Conservation (phyloP, 1,140 invertebrate genomes). For the Drosophila bifasciata region DNA sequence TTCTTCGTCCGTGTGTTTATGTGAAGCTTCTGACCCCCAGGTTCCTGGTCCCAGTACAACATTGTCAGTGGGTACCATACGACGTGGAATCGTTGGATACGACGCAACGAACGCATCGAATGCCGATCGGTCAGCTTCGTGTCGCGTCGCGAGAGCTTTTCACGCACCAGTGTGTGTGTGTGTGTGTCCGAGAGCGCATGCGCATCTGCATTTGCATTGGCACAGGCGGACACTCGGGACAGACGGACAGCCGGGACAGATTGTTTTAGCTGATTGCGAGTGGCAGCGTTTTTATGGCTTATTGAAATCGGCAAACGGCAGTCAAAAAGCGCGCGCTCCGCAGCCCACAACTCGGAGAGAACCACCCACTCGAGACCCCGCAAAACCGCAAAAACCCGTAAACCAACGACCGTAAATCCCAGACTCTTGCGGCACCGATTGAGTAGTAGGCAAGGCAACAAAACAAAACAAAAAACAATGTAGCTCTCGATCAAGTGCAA, state of each 20-base stretch:
- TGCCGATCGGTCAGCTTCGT: conserved; percentile 6
- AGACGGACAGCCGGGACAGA: conserved; percentile 21
- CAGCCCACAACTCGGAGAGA: conserved; percentile 37
- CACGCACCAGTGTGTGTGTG: no score
- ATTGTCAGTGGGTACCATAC: conserved; percentile 34
- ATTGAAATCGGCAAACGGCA: conserved; percentile 64
- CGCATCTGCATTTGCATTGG: conserved; percentile 42
- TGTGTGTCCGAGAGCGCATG: conserved; percentile 49
- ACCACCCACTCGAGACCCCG: conserved; percentile 11
- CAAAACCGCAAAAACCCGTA: no score
- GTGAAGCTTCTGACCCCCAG: conserved; percentile 34
- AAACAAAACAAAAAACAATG: conserved; percentile 52
- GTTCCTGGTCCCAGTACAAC: conserved; percentile 23
- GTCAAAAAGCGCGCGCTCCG: conserved; percentile 69
- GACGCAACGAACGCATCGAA: conserved; percentile 19
- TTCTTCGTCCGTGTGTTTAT: conserved; percentile 9
- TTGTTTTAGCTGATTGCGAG: conserved; percentile 41
- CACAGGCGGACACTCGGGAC: conserved; percentile 1
- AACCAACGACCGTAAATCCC: no score
- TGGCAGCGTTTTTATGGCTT: conserved; percentile 63
- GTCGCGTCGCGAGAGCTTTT: no score
- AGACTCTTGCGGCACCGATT: no score
- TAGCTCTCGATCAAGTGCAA: conserved; percentile 8
- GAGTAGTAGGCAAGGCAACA: no score
- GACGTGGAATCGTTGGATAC: conserved; percentile 37